Evolutionary conservation across 2,113 vertebrate species (phyloP).

Genomic region (Potamarius usumacintae): DNA sequence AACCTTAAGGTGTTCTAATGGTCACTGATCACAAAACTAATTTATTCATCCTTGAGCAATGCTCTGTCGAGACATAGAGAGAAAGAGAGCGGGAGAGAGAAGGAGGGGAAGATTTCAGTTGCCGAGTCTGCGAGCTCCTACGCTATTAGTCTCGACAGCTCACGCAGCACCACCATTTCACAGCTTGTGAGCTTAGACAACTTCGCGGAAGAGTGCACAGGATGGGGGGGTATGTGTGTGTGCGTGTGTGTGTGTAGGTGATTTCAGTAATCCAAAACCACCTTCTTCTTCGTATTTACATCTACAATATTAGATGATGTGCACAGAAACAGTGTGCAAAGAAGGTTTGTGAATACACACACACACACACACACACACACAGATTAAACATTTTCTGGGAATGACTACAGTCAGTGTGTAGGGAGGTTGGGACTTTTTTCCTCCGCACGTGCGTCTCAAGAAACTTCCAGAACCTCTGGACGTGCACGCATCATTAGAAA

Average conservation of each 20-base stretch:
- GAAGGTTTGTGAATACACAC: background rate
- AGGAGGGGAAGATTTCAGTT: background rate
- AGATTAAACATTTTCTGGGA: background rate
- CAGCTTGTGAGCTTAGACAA: slow-evolving; percentile 27
- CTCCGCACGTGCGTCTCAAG: background rate
- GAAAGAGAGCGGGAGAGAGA: background rate
- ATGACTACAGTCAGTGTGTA: background rate
- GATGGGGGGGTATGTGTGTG: background rate
- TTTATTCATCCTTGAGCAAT: background rate
- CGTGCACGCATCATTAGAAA: slow-evolving; percentile 17
- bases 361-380: background rate
- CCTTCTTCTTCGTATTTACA: background rate
- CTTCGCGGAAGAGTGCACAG: slow-evolving; percentile 14
- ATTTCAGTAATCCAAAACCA: slow-evolving; percentile 4
- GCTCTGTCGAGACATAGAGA: background rate
- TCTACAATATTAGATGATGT: background rate
- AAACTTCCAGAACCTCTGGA: background rate
- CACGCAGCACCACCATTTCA: slow-evolving; percentile 38
- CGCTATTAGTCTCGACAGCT: slow-evolving; percentile 33
- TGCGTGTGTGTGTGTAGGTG: background rate
- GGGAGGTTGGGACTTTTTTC: background rate
- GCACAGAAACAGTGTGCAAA: background rate
- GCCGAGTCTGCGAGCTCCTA: background rate
- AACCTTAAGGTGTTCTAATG: background rate
- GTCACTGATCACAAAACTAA: background rate